Evolutionary conservation across 2,888 invertebrate species (phyloP).

Genomic region (Parthenolecanium corni): DNA sequence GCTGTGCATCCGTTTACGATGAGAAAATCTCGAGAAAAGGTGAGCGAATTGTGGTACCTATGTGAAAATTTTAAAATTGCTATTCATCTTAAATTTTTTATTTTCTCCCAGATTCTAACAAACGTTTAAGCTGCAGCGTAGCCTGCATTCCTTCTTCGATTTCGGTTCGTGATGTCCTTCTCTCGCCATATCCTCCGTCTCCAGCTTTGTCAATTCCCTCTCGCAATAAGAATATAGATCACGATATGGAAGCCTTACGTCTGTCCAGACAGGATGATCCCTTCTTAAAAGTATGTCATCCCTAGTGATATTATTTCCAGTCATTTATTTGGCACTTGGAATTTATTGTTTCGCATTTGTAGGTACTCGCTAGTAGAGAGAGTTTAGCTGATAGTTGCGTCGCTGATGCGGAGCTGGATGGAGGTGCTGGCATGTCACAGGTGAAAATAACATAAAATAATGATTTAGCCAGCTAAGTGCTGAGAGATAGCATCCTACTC

Average conservation of each 20-base stretch:
- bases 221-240: conserved; percentile 62
- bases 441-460: conserved; percentile 39
- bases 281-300: conserved; percentile 53
- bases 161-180: conserved; percentile 39
- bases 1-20: conserved; percentile 10
- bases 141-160: conserved; percentile 42
- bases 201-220: conserved; percentile 57
- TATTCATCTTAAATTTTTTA: background rate
- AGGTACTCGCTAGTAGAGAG: conserved; percentile 67
- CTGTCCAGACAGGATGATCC: conserved; percentile 75
- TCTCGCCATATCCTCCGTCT: conserved; percentile 37
- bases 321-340: background rate
- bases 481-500: no score
- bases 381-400: conserved; percentile 62
- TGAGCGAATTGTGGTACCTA: background rate
- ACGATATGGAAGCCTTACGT: conserved; percentile 71
- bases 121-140: conserved; percentile 34
- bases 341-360: conserved; percentile 36
- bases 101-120: conserved; percentile 27
- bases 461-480: no score
- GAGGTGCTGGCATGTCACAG: conserved; percentile 65
- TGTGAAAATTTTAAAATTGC: no score
- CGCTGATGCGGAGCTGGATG: conserved; percentile 63
- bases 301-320: background rate
- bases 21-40: conserved; percentile 10